A percentile compares a stretch with the other conserved stretches of the same genome.
Evolutionary conservation across 2,113 vertebrate genomes (phyloP).

Genomic region (Tetrax tetrax): DNA sequence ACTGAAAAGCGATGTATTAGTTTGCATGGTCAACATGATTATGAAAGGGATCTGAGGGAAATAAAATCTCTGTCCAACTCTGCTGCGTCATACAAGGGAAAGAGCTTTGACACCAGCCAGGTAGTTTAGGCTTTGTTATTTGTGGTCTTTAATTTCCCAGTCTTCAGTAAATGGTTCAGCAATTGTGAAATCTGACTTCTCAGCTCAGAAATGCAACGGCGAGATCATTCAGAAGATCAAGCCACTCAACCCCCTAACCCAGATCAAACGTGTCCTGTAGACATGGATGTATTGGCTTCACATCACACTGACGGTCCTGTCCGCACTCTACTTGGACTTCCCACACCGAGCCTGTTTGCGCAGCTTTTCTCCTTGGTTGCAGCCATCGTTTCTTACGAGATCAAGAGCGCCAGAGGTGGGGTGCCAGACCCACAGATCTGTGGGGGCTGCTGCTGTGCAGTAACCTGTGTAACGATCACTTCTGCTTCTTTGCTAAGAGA

Average conservation of each 20-base stretch:
- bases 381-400: rapidly evolving
- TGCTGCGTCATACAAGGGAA: neutral
- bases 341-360: neutral
- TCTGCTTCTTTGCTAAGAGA: too few species aligned
- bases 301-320: too few species aligned
- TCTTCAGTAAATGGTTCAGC: neutral
- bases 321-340: rapidly evolving
- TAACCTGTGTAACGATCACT: neutral
- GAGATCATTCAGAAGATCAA: neutral
- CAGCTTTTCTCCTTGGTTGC: neutral
- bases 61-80: neutral
- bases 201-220: neutral
- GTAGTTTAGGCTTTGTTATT: neutral
- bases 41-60: neutral
- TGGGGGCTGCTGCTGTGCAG: neutral
- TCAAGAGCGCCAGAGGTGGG: rapidly evolving
- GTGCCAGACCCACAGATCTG: rapidly evolving
- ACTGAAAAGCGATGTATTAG: neutral
- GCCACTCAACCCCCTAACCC: neutral
- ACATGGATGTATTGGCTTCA: neutral
- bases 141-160: neutral
- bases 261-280: rapidly evolving
- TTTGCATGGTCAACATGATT: neutral
- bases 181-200: neutral
- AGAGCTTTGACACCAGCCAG: neutral